Percentiles rank a stretch among this genome's conserved stretches.
Conservation (phyloP, 2,113 vertebrate genomes). For the Papio anubis region DNA sequence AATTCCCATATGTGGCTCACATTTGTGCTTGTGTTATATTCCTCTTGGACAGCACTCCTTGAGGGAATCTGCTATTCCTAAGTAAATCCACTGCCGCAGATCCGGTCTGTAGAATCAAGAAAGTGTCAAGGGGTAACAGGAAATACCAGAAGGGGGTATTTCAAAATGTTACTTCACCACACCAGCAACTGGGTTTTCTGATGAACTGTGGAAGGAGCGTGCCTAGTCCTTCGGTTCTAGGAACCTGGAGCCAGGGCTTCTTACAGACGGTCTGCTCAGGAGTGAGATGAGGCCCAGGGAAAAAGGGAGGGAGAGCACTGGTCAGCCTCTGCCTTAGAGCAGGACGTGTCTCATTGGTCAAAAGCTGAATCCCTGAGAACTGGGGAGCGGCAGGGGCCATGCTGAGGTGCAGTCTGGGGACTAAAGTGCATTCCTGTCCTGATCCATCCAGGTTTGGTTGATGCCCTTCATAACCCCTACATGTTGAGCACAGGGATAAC, state of each 20-base stretch:
- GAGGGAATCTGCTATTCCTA: background rate
- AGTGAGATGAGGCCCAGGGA: background rate
- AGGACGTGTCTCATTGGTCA: background rate
- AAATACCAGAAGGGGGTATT: background rate
- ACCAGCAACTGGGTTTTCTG: background rate
- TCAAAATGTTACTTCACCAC: background rate
- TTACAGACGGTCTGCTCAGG: background rate
- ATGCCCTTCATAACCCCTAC: too few relatives aligned
- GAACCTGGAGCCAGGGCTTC: background rate
- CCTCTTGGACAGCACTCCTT: background rate
- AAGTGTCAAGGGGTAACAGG: background rate
- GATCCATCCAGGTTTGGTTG: background rate
- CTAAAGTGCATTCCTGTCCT: background rate
- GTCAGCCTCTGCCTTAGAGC: background rate
- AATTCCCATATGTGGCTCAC: background rate
- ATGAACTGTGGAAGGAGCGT: background rate
- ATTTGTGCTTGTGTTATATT: background rate
- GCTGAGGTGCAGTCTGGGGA: background rate
- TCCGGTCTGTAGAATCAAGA: background rate
- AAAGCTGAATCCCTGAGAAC: background rate
- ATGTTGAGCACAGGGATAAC: too few relatives aligned
- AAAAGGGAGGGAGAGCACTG: background rate
- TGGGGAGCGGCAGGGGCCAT: background rate
- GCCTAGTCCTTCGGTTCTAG: background rate
- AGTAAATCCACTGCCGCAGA: background rate